Evolutionary conservation across 2,797 vertebrate genomes (phyloP).

Genomic region (Neopelma chrysocephalum): DNA sequence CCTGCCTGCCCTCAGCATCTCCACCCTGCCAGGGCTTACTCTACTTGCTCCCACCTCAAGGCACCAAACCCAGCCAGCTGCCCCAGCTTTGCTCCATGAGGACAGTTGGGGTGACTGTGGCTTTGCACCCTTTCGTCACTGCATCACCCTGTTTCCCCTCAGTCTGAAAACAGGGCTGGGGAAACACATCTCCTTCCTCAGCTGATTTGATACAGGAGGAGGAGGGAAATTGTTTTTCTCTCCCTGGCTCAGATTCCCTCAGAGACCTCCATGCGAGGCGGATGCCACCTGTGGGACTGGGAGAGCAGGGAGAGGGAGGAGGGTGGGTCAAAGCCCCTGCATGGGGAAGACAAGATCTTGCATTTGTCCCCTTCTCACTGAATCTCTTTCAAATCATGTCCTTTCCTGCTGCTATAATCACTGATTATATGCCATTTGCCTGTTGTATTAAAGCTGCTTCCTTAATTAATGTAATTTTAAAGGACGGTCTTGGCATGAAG

Average conservation of each 20-base stretch:
- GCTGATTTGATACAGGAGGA: not conserved
- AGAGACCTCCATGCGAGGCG: fast-evolving
- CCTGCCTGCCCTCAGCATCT: not conserved
- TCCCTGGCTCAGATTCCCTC: not conserved
- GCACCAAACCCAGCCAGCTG: not conserved
- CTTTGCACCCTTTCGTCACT: too few relatives aligned
- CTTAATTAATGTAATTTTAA: constrained; percentile 62
- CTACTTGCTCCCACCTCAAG: not conserved
- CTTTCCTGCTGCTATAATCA: constrained; percentile 23
- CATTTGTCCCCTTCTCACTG: not conserved
- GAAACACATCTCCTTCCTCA: not conserved
- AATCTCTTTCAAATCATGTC: not conserved
- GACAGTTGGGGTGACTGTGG: not conserved
- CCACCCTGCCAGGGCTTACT: not conserved
- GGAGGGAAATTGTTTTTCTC: not conserved
- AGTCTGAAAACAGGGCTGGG: not conserved
- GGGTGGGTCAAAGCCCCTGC: too few relatives aligned
- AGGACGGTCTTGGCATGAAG: not conserved
- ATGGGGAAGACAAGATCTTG: not conserved
- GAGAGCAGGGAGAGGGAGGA: not conserved
- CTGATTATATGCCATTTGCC: constrained; percentile 23
- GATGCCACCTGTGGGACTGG: not conserved
- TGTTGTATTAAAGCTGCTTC: constrained; percentile 45
- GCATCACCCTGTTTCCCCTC: not conserved
- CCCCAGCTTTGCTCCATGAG: not conserved